Conservation (phyloP, 2,797 vertebrate species). For the Furcifer pardalis region DNA sequence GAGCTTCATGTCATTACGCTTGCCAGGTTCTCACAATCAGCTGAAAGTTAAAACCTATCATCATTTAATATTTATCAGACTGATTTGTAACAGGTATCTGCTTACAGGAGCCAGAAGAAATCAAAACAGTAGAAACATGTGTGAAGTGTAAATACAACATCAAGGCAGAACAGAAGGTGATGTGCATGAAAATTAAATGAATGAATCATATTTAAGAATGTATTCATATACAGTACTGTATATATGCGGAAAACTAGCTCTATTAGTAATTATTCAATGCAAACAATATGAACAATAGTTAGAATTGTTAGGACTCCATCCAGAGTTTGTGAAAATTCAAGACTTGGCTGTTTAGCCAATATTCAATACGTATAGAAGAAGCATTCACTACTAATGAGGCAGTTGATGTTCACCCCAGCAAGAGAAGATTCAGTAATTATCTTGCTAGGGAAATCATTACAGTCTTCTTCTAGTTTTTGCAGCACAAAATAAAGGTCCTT, state of each 20-base stretch:
- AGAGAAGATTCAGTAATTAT: too few relatives aligned
- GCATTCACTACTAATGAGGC: not conserved
- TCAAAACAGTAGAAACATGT: not conserved
- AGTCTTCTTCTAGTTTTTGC: not conserved
- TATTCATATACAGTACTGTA: too few relatives aligned
- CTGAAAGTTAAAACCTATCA: conserved; percentile 14
- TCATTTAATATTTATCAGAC: conserved; percentile 39
- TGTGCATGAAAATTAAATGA: too few relatives aligned
- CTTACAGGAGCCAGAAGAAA: conserved; percentile 3
- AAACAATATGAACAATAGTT: not conserved
- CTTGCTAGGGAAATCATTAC: not conserved
- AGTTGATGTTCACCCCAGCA: not conserved
- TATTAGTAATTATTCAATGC: not conserved
- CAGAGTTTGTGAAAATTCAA: not conserved
- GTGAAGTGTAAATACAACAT: not conserved
- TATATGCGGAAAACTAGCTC: not conserved
- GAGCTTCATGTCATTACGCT: not conserved
- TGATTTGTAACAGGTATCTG: conserved; percentile 37
- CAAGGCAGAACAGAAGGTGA: not conserved
- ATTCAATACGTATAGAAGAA: too few relatives aligned
- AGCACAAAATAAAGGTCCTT: not conserved
- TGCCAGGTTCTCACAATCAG: not conserved
- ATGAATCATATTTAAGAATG: not conserved
- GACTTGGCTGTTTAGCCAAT: too few relatives aligned
- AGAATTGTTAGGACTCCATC: not conserved